Evolutionary conservation across 2,888 invertebrate genomes (phyloP).

Genomic region (Silvanus unidentatus): DNA sequence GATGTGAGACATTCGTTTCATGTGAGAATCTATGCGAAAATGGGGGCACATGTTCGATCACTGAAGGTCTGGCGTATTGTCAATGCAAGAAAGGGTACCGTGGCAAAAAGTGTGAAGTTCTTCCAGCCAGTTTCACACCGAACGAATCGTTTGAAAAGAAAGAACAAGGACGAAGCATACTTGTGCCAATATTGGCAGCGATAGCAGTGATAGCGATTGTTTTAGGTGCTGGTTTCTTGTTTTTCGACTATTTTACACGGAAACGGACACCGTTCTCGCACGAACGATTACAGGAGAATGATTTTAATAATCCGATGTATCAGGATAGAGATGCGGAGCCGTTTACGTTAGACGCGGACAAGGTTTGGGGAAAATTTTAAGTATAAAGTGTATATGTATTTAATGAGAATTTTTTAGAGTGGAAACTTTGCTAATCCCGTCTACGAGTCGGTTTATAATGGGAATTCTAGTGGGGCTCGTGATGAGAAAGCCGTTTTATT

Average conservation of each 20-base stretch:
- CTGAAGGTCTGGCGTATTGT: slow-evolving; percentile 41
- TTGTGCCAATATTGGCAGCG: slow-evolving; percentile 29
- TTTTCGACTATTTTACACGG: slow-evolving; percentile 33
- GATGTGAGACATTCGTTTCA: slow-evolving; percentile 49
- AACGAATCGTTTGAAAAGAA: slow-evolving; percentile 9
- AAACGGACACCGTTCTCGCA: slow-evolving; percentile 60
- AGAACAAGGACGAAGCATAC: slow-evolving; percentile 20
- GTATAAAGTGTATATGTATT: neutral
- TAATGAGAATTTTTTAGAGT: slow-evolving; percentile 39
- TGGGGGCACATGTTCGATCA: slow-evolving; percentile 49
- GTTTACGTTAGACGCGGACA: slow-evolving; percentile 55
- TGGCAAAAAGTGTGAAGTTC: slow-evolving; percentile 30
- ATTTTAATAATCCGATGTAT: slow-evolving; percentile 82
- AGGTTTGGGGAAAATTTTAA: too few species aligned
- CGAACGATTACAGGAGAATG: slow-evolving; percentile 74
- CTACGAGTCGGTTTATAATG: slow-evolving; percentile 73
- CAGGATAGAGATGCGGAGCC: slow-evolving; percentile 63
- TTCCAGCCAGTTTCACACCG: neutral
- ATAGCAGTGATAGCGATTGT: slow-evolving; percentile 31
- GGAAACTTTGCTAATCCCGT: slow-evolving; percentile 83
- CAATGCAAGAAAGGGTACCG: slow-evolving; percentile 45
- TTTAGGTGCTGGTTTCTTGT: slow-evolving; percentile 29
- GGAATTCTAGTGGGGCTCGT: slow-evolving; percentile 42
- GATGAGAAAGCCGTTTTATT: slow-evolving; percentile 54
- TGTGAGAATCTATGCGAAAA: slow-evolving; percentile 50